Evolutionary conservation across 2,888 invertebrate species (phyloP), one percentile per base, ranked within the genome.

Genomic region (Tricholauxania praeusta): DNA sequence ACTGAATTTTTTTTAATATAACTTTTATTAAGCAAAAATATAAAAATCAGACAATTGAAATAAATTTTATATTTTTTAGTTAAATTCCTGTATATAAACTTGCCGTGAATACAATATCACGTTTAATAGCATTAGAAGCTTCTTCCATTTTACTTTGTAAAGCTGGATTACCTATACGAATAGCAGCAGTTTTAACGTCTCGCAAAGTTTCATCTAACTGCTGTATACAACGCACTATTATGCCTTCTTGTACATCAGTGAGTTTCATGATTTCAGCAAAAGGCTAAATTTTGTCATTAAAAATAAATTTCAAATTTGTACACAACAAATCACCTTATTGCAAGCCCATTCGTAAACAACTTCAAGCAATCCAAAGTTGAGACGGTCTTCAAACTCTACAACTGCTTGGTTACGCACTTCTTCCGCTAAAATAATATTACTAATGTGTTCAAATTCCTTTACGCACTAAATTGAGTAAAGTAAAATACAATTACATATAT

Each of bases 41-140:
- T 62, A n/a, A 39, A 60, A 62, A 15, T n/a, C 28, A 6, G 32
- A 15, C 12, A n/a, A n/a, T 57, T 19, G 49, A 19, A 49, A 49
- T 64, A 15, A 15, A 22, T 15, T 51, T 64, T 1, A 51, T 22
- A 48, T 28, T 32, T 60, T 28, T 32, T n/a, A 62, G 62, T 78
- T 80, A 85, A 57, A 85, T 75, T 67, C 84, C 82, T 4, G 96
- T 97, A 84, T 99, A 99, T 60, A 99, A 90, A 87, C 97, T 98
- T 48, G 97, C 97, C 28, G 98, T 96, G 86, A 99, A 99, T 0
- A 99, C 99, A 82, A 99, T 99, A 86, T 99, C 99, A 74, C 99
- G 89, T 86, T 98, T 97, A 77, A 99, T 98, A 59, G 94, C 93
- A 3, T 92, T 92, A 0, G 96, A 96, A 0, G 97, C 96, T 85